Conservation (phyloP, 2,113 vertebrate genomes). For the Leptosomus discolor region DNA sequence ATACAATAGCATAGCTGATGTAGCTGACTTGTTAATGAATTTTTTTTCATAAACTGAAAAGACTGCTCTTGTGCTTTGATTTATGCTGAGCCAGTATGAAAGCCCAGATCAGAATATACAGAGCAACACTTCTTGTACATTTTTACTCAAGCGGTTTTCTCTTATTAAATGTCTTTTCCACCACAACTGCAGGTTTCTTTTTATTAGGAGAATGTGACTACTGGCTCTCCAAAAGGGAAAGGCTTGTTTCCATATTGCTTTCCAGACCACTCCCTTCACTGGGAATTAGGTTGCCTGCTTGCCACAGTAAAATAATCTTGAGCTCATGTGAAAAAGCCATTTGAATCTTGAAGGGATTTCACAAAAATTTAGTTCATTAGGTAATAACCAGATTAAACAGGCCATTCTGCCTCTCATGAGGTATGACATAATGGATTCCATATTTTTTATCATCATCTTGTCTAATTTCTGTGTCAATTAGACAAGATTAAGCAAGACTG, state of each 20-base stretch:
- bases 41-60: neutral
- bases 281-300: neutral
- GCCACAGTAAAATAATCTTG: conserved; percentile 30
- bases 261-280: conserved; percentile 43
- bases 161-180: neutral
- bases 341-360: conserved; percentile 23
- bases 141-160: neutral
- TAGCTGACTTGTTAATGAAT: neutral
- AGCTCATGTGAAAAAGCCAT: conserved; percentile 48
- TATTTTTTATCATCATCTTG: neutral
- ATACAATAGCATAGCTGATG: neutral
- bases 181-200: conserved; percentile 15
- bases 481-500: neutral
- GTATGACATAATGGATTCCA: neutral
- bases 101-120: neutral
- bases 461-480: neutral
- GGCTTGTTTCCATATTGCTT: conserved; percentile 25
- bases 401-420: neutral
- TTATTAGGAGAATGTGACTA: conserved; percentile 26
- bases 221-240: conserved; percentile 1
- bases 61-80: neutral
- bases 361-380: neutral
- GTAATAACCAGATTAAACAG: conserved; percentile 24
- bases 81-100: neutral
- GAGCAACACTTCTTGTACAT: neutral